phyloP scores from a whole-genome alignment of 2,888 invertebrate species.

The Drosophila affinis region DNA sequence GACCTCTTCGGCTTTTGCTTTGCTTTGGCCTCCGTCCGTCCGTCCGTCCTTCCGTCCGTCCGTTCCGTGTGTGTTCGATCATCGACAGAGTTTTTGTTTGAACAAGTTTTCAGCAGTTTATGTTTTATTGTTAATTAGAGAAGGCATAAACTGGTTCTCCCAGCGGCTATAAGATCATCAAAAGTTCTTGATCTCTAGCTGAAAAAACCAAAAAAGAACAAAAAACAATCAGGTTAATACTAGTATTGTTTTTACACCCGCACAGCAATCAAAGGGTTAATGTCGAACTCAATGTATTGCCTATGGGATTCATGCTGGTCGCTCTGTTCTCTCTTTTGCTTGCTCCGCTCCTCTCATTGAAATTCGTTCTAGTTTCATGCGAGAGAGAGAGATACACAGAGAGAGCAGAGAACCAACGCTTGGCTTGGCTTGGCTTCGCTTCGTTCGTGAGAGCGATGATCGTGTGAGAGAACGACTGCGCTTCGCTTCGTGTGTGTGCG shows the following conservation, averaged over 20 bases:
- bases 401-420: slow-evolving; percentile 6
- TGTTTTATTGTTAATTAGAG: slow-evolving; percentile 66
- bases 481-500: slow-evolving; percentile 14
- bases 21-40: slow-evolving; percentile 50
- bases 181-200: slow-evolving; percentile 7
- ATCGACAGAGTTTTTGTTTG: slow-evolving; percentile 51
- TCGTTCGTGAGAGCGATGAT: background rate
- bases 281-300: background rate
- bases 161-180: slow-evolving; percentile 53
- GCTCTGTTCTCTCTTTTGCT: slow-evolving; percentile 17
- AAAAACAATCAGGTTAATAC: slow-evolving; percentile 8
- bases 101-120: slow-evolving; percentile 67
- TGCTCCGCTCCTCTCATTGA: background rate
- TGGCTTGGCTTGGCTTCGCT: no score
- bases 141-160: slow-evolving; percentile 57
- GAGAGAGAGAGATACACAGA: background rate
- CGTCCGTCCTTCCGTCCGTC: background rate
- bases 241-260: slow-evolving; percentile 55
- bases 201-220: background rate
- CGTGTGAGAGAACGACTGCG: slow-evolving; percentile 4
- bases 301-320: slow-evolving; percentile 18
- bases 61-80: slow-evolving; percentile 30
- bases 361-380: slow-evolving; percentile 72
- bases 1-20: slow-evolving; percentile 49
- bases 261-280: slow-evolving; percentile 39